Percentiles rank a stretch among this genome's conserved stretches.
phyloP scores from a whole-genome alignment of 2,888 invertebrate genomes.

The Dicranocentrus wangi region DNA sequence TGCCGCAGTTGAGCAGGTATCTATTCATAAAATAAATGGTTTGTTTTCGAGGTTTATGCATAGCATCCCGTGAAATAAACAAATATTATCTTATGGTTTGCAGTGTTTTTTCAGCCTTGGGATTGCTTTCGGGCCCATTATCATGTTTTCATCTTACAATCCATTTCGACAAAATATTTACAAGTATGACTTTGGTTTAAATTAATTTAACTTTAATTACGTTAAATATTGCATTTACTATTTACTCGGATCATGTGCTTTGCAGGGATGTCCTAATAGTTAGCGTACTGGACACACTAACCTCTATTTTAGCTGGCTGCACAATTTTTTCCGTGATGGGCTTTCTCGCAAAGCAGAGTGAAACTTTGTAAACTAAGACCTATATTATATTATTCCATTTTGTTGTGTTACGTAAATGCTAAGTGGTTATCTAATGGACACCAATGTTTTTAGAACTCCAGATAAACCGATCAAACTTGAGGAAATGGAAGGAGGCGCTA shows the following conservation, averaged over 20 bases:
- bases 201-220: neutral
- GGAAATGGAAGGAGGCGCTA: constrained; percentile 81
- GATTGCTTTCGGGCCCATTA: constrained; percentile 84
- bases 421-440: too few relatives aligned
- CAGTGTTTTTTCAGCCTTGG: too few relatives aligned
- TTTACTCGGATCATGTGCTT: constrained; percentile 48
- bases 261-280: constrained; percentile 86
- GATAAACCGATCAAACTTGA: constrained; percentile 79
- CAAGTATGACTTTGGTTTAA: constrained; percentile 76
- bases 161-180: constrained; percentile 82
- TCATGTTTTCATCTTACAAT: constrained; percentile 84
- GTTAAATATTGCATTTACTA: neutral
- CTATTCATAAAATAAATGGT: too few relatives aligned
- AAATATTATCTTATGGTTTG: too few relatives aligned
- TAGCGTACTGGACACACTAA: constrained; percentile 86
- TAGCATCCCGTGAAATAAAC: too few relatives aligned
- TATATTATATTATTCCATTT: neutral
- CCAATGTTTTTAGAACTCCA: constrained; percentile 74
- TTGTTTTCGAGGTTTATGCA: too few relatives aligned
- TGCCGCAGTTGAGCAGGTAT: constrained; percentile 80
- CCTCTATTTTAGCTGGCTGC: constrained; percentile 86
- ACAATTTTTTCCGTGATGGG: constrained; percentile 83
- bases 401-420: too few relatives aligned
- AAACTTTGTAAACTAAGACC: neutral
- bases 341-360: constrained; percentile 79